Evolutionary conservation across 1,140 invertebrate species (phyloP).

Genomic region (Monomorium pharaonis): DNA sequence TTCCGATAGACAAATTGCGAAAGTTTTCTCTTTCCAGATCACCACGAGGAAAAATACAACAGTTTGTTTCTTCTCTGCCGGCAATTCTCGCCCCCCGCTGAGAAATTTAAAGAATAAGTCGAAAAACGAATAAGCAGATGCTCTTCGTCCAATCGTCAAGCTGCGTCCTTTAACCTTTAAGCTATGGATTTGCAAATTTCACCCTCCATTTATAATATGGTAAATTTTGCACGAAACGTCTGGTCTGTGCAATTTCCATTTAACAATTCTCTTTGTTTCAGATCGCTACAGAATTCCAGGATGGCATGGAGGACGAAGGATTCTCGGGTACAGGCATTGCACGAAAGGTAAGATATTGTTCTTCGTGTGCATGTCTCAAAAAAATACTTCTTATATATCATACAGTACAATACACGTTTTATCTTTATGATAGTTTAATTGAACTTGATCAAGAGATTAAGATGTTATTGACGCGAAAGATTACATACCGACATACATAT

Average conservation of each 20-base stretch:
- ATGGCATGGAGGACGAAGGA: background rate
- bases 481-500: background rate
- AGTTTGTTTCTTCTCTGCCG: background rate
- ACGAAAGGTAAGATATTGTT: background rate
- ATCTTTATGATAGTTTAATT: background rate
- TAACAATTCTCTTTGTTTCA: slow-evolving; percentile 8
- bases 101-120: background rate
- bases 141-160: background rate
- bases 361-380: background rate
- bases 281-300: background rate
- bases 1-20: slow-evolving; percentile 27
- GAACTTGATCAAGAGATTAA: background rate
- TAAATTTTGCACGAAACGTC: background rate
- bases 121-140: background rate
- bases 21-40: background rate
- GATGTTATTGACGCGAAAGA: background rate
- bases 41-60: background rate
- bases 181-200: background rate
- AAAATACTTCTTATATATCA: background rate
- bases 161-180: background rate
- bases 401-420: background rate
- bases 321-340: background rate
- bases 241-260: background rate
- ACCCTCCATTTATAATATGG: background rate
- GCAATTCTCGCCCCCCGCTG: background rate